Evolutionary conservation across 2,888 invertebrate genomes (phyloP).

Genomic region (Cephonodes hylas): DNA sequence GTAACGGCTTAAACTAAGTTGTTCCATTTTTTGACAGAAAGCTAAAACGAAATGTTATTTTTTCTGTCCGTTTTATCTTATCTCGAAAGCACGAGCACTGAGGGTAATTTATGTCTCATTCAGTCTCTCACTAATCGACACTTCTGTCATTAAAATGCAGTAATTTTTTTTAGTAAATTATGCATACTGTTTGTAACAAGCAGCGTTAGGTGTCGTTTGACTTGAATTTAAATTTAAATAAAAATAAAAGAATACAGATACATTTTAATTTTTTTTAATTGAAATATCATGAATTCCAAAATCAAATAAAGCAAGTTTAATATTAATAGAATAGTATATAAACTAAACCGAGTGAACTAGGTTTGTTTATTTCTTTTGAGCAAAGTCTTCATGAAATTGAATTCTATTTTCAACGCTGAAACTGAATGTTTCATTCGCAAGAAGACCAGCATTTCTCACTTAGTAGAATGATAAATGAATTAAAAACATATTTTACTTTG

Average conservation of each 20-base stretch:
- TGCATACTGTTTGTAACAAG: too few species aligned
- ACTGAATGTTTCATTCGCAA: neutral
- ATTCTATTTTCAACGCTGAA: constrained; percentile 11
- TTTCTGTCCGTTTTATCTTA: too few species aligned
- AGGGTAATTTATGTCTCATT: too few species aligned
- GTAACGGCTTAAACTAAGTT: too few species aligned
- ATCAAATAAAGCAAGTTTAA: neutral
- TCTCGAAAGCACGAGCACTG: too few species aligned
- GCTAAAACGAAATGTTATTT: too few species aligned
- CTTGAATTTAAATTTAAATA: neutral
- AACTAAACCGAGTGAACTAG: neutral
- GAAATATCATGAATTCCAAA: neutral
- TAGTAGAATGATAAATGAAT: neutral
- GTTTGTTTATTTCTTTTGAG: neutral
- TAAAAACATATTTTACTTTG: neutral
- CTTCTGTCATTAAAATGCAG: too few species aligned
- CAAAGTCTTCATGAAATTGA: neutral
- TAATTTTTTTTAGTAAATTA: too few species aligned
- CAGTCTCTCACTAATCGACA: too few species aligned
- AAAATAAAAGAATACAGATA: neutral
- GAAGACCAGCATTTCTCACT: neutral
- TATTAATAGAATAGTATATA: neutral
- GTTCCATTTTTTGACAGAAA: too few species aligned
- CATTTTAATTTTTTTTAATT: neutral
- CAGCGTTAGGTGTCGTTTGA: too few species aligned